Evolutionary conservation across 2,797 vertebrate species (phyloP), one percentile per base, ranked within the genome.

Genomic region (Sebastes vulpes): DNA sequence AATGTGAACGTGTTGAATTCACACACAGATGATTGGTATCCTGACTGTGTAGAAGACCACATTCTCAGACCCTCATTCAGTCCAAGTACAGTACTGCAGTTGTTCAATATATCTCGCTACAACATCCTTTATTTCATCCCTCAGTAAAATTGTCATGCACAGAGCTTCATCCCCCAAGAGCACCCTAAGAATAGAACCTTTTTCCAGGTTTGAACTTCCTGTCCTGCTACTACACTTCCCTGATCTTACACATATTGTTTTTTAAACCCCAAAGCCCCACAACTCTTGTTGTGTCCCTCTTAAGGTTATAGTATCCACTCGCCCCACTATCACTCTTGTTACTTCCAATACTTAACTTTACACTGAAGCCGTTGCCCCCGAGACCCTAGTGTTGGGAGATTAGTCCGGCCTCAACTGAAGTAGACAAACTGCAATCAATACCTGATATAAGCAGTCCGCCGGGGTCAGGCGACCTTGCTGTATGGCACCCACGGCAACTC

Each of bases 401-500:
- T 89, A 94, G 88, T 84, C 78, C 70, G 63, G 66, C 75, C 72
- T 92, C 88, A 88, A 93, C 91, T 82, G 83, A 93, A 87, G 87
- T 79, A 92, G 94, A 95, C 90, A 90, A 89, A 89, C 86, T 77
- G 84, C 86, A 90, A 95, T 96, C 95, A 92, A 95, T 96, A 95
- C 77, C 79, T 93, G 93, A 93, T 93, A 94, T 90, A 90, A 92
- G 88, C 90, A 79, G 85, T 88, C 87, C 32, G 70, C 78, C 83
- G 73, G 89, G 90, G 90, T 94, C 93, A 90, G 66, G 65, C 53
- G 88, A 94, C 92, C 94, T 83, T 56, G 83, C 84, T 88, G 89
- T 85, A 89, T 63, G 74, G 75, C 91, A 90, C 84, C 87, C 83
- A 85, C 77, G 64, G 86, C 82, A 83, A 79, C 81, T 92, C 90